Conservation (phyloP, 1,140 invertebrate species). For the Pseudomyrmex pallidus region DNA sequence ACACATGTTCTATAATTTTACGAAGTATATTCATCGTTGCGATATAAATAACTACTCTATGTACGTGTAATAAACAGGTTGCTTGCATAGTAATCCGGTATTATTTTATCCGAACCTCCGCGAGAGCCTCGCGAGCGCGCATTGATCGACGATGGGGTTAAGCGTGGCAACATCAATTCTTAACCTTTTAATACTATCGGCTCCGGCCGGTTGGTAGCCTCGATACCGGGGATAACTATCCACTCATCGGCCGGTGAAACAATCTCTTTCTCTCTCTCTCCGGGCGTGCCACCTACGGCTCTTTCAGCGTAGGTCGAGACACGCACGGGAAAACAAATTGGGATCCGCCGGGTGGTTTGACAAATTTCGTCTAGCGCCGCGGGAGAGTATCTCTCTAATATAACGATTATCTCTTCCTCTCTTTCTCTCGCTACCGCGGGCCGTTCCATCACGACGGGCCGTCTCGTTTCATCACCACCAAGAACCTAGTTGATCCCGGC, state of each 20-base stretch:
- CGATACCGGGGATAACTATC: constrained; percentile 38
- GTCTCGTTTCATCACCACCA: constrained; percentile 59
- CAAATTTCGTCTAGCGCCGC: constrained; percentile 82
- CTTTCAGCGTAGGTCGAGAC: constrained; percentile 58
- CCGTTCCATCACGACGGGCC: constrained; percentile 51
- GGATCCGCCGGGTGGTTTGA: constrained; percentile 77
- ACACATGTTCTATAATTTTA: no score
- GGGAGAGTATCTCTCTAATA: constrained; percentile 73
- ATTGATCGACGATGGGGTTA: constrained; percentile 16
- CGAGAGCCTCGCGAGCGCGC: not conserved
- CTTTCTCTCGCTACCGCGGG: constrained; percentile 38
- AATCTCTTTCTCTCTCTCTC: not conserved
- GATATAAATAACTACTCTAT: constrained; percentile 19
- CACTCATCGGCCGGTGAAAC: constrained; percentile 42
- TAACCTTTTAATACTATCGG: constrained; percentile 56
- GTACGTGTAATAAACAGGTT: constrained; percentile 8
- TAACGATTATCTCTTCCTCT: constrained; percentile 65
- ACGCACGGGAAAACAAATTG: constrained; percentile 75
- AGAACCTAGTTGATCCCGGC: constrained; percentile 67
- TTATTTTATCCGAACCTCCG: constrained; percentile 22
- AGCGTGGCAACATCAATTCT: constrained; percentile 53
- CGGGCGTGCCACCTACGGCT: constrained; percentile 63
- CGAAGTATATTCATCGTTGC: not conserved
- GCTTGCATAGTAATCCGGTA: constrained; percentile 9
- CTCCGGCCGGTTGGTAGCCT: constrained; percentile 37